phyloP scores from a whole-genome alignment of 1,140 invertebrate species.

The Heliothis subflexa region DNA sequence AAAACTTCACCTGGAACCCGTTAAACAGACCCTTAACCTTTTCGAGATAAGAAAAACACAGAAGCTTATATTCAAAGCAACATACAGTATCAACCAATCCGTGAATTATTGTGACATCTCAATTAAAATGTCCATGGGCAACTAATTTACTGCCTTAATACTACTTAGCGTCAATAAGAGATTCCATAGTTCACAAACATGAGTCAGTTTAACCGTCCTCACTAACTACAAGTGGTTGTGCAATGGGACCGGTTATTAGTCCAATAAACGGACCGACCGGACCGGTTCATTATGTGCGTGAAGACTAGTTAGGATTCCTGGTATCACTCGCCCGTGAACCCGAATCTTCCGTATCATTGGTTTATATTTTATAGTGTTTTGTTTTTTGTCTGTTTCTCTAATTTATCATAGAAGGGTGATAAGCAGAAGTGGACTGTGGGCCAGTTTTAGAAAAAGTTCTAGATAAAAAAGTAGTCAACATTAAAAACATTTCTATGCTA shows the following conservation, averaged over 20 bases:
- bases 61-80: not conserved
- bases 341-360: too few species aligned
- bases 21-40: too few species aligned
- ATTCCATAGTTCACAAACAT: not conserved
- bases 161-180: not conserved
- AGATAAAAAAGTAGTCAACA: too few species aligned
- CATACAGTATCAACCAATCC: not conserved
- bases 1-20: too few species aligned
- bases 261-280: not conserved
- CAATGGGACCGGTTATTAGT: constrained; percentile 9
- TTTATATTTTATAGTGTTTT: too few species aligned
- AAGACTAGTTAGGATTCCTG: too few species aligned
- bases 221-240: not conserved
- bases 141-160: constrained; percentile 11
- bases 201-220: not conserved
- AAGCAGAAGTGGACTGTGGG: too few species aligned
- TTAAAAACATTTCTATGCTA: too few species aligned
- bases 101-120: constrained; percentile 10
- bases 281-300: constrained; percentile 7
- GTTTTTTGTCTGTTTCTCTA: too few species aligned
- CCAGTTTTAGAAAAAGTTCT: too few species aligned
- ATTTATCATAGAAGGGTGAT: too few species aligned
- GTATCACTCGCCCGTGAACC: too few species aligned
- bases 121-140: not conserved
- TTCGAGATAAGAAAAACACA: not conserved